Evolutionary conservation across 2,113 vertebrate genomes (phyloP), one percentile per base, ranked within the genome.

Genomic region (Naja naja): DNA sequence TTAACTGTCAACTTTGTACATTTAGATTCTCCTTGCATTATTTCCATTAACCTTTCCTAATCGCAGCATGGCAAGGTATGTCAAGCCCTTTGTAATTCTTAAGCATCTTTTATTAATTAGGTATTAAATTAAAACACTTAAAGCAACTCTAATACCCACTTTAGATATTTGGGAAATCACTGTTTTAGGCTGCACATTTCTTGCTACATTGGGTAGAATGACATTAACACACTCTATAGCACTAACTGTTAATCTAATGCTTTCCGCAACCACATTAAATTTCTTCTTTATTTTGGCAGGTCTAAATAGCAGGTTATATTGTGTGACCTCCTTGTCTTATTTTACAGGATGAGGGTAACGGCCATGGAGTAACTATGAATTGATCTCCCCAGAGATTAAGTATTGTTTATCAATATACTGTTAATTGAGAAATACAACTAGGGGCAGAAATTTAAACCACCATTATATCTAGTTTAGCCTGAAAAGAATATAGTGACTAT

Each of bases 51-150:
- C 85, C 60, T 64, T 92, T 18, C 88, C 23, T 88, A 91, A 69
- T 92, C 55, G 88, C 52, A 47, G 45, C 10, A 74, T 49, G 60
- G 43, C 53, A 64, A 39, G 16, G 45, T 49, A n/a, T 9, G 30
- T 11, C 23, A 93, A 87, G 25, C 30, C 43, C 49, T 53, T 88
- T 20, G 34, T 43, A 69, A 12, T 30, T 69, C n/a, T 88, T 53
- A 88, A 88, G 23, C n/a, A 87, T 22, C 56, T 88, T 87, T 92
- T 88, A 88, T n/a, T 69, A 88, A 69, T 34, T 23, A 88, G 45
- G 27, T 53, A 74, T 88, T 88, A 53, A 92, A 88, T 64, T 69
- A 88, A 91, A 92, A 52, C 85, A 92, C 45, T 53, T 60, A 54
- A 91, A 91, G 69, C 34, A 6, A 91, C 30, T 55, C 69, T 54